These are phyloP conservation scores for Rhadina sibilatrix DNA, from an alignment of 2,113 vertebrate genomes.

Conservation along the genomic window DNA sequence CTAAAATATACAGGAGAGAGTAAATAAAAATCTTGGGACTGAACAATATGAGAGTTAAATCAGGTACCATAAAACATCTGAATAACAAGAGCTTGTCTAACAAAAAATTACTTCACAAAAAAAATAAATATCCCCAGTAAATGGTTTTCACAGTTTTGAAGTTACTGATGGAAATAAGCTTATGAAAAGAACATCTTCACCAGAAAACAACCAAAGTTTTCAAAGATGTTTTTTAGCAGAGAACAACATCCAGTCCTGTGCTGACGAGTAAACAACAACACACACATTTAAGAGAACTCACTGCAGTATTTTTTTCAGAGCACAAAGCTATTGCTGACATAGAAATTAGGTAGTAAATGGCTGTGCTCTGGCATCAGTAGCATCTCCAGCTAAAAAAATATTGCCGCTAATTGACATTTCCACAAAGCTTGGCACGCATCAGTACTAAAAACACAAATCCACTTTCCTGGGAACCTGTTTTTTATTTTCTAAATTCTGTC, in stretches of 20 bases:
- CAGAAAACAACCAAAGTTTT: not conserved
- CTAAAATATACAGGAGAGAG: not conserved
- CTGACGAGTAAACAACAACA: not conserved
- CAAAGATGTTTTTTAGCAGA: not conserved
- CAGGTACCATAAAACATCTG: not conserved
- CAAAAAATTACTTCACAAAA: not conserved
- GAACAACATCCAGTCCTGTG: not conserved
- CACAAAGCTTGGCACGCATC: not conserved
- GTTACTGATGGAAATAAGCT: not conserved
- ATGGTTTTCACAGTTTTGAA: not conserved
- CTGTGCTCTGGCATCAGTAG: not conserved
- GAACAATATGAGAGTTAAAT: not conserved
- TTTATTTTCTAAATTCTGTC: not conserved
- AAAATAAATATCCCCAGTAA: not conserved
- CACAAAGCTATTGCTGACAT: not conserved
- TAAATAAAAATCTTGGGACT: not conserved
- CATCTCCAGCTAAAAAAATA: not conserved
- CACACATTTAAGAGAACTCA: not conserved
- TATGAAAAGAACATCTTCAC: not conserved
- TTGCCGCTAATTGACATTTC: not conserved
- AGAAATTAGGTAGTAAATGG: not conserved
- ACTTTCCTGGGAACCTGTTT: not conserved
- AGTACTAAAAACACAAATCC: not conserved
- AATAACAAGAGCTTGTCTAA: not conserved
- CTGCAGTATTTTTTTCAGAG: not conserved